Evolutionary conservation across 2,888 invertebrate genomes (phyloP).

Genomic region (Callosobruchus maculatus): DNA sequence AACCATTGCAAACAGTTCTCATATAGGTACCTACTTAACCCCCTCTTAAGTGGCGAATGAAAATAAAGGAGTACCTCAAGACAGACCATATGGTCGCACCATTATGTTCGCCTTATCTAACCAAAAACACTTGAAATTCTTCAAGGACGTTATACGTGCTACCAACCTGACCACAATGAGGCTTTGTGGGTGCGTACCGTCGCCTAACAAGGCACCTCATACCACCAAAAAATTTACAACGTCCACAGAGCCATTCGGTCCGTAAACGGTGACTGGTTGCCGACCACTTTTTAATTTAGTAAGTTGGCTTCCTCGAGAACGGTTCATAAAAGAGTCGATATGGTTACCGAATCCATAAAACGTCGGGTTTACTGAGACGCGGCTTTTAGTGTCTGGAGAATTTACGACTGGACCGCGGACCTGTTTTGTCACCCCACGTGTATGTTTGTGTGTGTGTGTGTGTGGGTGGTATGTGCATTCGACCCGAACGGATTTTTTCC

Average conservation of each 20-base stretch:
- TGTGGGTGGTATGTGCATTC: neutral
- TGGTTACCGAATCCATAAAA: conserved; percentile 25
- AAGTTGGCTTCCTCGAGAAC: conserved; percentile 17
- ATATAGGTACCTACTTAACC: too few species aligned
- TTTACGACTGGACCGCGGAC: conserved; percentile 34
- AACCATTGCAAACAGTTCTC: too few species aligned
- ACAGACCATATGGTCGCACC: too few species aligned
- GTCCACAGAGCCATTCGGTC: neutral
- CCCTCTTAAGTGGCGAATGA: too few species aligned
- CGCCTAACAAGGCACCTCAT: neutral
- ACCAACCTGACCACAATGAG: neutral
- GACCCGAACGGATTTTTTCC: neutral
- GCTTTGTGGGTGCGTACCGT: neutral
- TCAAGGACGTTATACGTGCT: neutral
- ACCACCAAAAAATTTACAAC: neutral
- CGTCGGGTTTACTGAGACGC: conserved; percentile 23
- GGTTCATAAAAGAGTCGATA: conserved; percentile 19
- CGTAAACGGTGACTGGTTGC: neutral
- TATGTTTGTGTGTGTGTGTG: neutral
- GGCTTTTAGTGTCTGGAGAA: conserved; percentile 26
- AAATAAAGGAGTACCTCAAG: too few species aligned
- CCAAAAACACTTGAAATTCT: neutral
- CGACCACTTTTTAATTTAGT: conserved; percentile 19
- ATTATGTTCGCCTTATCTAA: neutral
- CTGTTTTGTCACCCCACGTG: conserved; percentile 16